Evolutionary conservation across 1,140 invertebrate genomes (phyloP).

Genomic region (Hyposmocoma kahamanoa): DNA sequence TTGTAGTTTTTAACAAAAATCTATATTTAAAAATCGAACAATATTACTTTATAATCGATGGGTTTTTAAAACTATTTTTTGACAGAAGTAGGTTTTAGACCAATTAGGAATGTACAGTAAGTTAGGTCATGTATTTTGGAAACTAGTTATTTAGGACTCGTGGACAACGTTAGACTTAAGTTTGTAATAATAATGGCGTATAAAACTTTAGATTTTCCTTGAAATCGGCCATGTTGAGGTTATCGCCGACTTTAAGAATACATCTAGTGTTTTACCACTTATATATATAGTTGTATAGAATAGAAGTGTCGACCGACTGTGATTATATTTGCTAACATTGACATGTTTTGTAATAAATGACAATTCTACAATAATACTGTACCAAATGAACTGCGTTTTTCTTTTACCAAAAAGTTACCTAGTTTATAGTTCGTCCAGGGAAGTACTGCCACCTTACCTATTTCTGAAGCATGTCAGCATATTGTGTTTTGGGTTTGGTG

Average conservation of each 20-base stretch:
- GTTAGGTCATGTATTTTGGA: conserved; percentile 18
- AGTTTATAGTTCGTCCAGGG: no score
- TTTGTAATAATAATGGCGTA: background rate
- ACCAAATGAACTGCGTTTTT: conserved; percentile 50
- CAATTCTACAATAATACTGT: conserved; percentile 67
- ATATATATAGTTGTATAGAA: conserved; percentile 13
- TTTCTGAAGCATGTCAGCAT: no score
- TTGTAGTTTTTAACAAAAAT: background rate
- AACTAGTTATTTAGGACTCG: conserved; percentile 12
- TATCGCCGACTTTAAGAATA: conserved; percentile 2
- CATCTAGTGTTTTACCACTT: background rate
- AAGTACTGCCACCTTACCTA: no score
- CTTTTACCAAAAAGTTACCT: conserved; percentile 12
- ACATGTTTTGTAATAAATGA: conserved; percentile 70
- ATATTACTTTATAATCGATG: background rate
- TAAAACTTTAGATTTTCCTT: background rate
- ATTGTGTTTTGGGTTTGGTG: no score
- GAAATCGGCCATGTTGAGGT: conserved; percentile 4
- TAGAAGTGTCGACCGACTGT: conserved; percentile 67
- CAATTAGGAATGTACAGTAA: conserved; percentile 30
- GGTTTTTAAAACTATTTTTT: conserved; percentile 3
- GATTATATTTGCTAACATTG: conserved; percentile 72
- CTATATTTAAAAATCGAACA: background rate
- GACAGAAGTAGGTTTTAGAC: background rate
- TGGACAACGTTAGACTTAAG: background rate